Conservation (phyloP, 2,888 invertebrate genomes). For the Lasius fuliginosus region DNA sequence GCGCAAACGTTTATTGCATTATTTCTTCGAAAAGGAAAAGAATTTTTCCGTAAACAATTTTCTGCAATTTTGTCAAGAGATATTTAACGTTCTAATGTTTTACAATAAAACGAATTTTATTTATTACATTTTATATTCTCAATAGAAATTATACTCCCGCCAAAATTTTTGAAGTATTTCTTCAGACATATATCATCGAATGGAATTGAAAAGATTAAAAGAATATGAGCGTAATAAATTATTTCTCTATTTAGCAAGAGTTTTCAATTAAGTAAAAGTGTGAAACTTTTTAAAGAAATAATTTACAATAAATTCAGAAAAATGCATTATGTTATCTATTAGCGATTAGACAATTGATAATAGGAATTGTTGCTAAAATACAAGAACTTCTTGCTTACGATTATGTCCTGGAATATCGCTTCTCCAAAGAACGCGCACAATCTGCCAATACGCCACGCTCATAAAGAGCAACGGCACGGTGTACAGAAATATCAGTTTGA, state of each 20-base stretch:
- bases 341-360: neutral
- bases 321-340: neutral
- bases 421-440: constrained; percentile 93
- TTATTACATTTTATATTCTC: neutral
- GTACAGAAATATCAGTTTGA: constrained; percentile 92
- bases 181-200: neutral
- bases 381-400: constrained; percentile 70
- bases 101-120: neutral
- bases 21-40: neutral
- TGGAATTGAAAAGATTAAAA: neutral
- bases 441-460: constrained; percentile 94
- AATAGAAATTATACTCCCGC: neutral
- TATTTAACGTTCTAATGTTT: neutral
- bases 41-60: neutral
- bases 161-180: neutral
- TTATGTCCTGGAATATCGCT: constrained; percentile 92
- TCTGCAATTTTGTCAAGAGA: neutral
- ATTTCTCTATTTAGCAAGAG: neutral
- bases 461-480: constrained; percentile 93
- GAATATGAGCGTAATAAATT: neutral
- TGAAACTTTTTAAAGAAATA: neutral
- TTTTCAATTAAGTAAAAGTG: neutral
- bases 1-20: neutral
- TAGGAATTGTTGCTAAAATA: constrained; percentile 22
- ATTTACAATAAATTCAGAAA: constrained; percentile 7